Evolutionary conservation across 2,888 invertebrate species (phyloP).

Genomic region (Aspidapion aeneum): DNA sequence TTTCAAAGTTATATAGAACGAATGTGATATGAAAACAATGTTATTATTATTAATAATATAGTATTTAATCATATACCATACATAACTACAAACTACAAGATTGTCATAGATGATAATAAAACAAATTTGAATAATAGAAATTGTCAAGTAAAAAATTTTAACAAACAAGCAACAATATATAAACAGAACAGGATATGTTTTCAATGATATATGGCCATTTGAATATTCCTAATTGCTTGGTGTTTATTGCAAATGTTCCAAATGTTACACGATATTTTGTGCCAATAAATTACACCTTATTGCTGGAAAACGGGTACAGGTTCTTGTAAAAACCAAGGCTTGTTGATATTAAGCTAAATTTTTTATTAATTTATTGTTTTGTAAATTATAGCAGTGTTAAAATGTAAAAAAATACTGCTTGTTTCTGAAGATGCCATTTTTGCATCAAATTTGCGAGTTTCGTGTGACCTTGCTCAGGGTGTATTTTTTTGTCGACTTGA

Average conservation of each 20-base stretch:
- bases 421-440: too few species aligned
- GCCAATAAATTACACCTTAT: background rate
- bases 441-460: too few species aligned
- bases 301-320: background rate
- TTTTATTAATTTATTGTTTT: too few species aligned
- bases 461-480: too few species aligned
- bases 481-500: too few species aligned
- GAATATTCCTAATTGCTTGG: background rate
- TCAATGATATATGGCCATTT: background rate
- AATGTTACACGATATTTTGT: background rate
- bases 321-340: too few species aligned
- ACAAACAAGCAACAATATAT: background rate
- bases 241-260: background rate
- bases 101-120: background rate
- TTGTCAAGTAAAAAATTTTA: background rate
- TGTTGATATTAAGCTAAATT: too few species aligned
- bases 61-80: background rate
- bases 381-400: too few species aligned
- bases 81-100: background rate
- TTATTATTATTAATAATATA: background rate
- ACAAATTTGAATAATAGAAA: background rate
- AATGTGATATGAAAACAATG: background rate
- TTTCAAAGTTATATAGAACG: background rate
- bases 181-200: background rate
- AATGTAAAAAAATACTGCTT: too few species aligned